Conservation (phyloP, 1,140 invertebrate genomes). For the Samia ricini region DNA sequence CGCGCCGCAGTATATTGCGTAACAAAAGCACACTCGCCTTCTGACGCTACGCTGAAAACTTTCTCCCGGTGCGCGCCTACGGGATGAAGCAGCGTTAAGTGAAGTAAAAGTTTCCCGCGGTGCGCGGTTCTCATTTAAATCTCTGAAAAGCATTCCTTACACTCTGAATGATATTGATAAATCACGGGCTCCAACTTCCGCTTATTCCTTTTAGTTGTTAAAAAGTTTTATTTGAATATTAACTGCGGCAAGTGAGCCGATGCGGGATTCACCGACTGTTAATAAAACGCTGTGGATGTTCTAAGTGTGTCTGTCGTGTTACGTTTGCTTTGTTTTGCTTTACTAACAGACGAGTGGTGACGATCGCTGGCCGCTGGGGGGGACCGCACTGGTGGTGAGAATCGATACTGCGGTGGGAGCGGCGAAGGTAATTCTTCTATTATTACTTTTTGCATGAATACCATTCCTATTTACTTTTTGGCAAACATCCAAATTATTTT, state of each 20-base stretch:
- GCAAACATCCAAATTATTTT: background rate
- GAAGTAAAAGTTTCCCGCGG: constrained; percentile 61
- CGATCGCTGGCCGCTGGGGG: constrained; percentile 41
- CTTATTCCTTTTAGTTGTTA: constrained; percentile 46
- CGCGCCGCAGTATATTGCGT: constrained; percentile 69
- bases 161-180: constrained; percentile 3
- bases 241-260: constrained; percentile 41
- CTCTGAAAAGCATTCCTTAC: constrained; percentile 11
- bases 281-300: constrained; percentile 51
- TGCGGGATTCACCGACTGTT: constrained; percentile 47
- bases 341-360: constrained; percentile 53
- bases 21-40: constrained; percentile 71
- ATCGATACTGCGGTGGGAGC: constrained; percentile 72
- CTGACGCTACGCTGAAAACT: constrained; percentile 62
- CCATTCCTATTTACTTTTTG: background rate
- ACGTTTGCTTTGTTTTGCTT: constrained; percentile 67
- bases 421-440: constrained; percentile 60
- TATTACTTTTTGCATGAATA: constrained; percentile 19
- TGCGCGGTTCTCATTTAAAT: constrained; percentile 29
- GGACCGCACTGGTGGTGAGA: constrained; percentile 62
- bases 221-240: constrained; percentile 49
- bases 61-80: constrained; percentile 51
- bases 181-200: constrained; percentile 22
- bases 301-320: constrained; percentile 45
- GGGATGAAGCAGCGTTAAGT: constrained; percentile 57